Conservation (phyloP, 2,797 vertebrate species). For the Channallabes apus region DNA sequence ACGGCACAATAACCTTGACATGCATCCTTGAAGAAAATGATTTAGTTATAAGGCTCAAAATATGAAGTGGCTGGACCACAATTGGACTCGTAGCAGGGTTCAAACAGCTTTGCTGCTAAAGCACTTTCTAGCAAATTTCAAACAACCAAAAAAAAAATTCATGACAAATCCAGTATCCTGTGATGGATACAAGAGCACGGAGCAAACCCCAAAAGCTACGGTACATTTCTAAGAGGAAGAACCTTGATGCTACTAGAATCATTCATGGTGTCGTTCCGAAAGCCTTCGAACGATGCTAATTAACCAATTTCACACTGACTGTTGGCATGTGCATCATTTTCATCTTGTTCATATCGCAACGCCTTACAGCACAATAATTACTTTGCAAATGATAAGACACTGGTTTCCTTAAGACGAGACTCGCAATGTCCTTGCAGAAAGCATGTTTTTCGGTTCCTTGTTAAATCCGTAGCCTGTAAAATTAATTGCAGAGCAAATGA, state of each 20-base stretch:
- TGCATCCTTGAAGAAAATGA: background rate
- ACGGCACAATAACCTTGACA: conserved; percentile 8
- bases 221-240: background rate
- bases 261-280: background rate
- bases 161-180: background rate
- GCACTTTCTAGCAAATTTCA: background rate
- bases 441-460: background rate
- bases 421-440: background rate
- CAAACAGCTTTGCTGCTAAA: background rate
- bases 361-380: background rate
- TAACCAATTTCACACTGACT: background rate
- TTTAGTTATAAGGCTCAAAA: background rate
- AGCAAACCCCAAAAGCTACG: background rate
- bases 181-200: background rate
- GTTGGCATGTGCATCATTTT: background rate
- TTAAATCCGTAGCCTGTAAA: background rate
- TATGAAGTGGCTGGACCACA: background rate
- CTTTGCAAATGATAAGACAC: background rate
- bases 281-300: background rate
- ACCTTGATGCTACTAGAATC: background rate
- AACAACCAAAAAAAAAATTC: background rate
- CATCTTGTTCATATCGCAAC: background rate
- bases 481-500: background rate
- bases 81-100: background rate
- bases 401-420: background rate